Evolutionary conservation across 2,113 vertebrate species (phyloP), one percentile per base, ranked within the genome.

Genomic region (Pristiophorus japonicus): DNA sequence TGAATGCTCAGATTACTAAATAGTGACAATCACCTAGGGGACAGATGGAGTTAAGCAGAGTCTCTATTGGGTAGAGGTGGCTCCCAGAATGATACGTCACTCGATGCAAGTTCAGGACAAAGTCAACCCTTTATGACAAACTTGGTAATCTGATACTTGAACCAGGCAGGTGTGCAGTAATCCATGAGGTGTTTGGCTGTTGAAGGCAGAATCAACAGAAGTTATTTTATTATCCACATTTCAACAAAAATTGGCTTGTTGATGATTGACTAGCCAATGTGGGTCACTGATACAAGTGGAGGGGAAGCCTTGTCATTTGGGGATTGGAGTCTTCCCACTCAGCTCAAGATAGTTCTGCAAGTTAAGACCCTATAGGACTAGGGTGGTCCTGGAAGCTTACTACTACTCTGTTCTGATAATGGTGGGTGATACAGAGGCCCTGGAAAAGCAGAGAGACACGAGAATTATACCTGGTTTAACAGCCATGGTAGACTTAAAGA

Each of bases 1-100:
- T 38, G 42, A 73, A 81, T 81, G 18, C 38, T 45, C 78, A 45
- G 78, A 45, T 81, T 81, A 42, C 78, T 45, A 22, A 81, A 81
- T 81, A 81, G 78, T 45, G 78, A 42, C 78, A 81, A 81, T 81
- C 78, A 38, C 38, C 18, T 1, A 45, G 78, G 78, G 38, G 18
- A 81, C 59, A 22, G 42, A 38, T 16, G 45, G 38, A 81, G 38
- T 81, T 81, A 16, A 45, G 78, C 78, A 81, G 42, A 45, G 20
- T 42, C 78, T 81, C 78, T 81, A 81, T 81, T 81, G 78, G 38
- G 78, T 81, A 81, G 38, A 81, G 78, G 78, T 81, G 78, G 38
- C 18, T 81, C 78, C 78, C 78, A 81, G 78, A 81, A 81, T 45
- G 38, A 81, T 81, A 81, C 18, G 18, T 45, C 78, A 81, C 78